Evolutionary conservation across 2,797 vertebrate species (phyloP).

Genomic region (Xenentodon cancila): DNA sequence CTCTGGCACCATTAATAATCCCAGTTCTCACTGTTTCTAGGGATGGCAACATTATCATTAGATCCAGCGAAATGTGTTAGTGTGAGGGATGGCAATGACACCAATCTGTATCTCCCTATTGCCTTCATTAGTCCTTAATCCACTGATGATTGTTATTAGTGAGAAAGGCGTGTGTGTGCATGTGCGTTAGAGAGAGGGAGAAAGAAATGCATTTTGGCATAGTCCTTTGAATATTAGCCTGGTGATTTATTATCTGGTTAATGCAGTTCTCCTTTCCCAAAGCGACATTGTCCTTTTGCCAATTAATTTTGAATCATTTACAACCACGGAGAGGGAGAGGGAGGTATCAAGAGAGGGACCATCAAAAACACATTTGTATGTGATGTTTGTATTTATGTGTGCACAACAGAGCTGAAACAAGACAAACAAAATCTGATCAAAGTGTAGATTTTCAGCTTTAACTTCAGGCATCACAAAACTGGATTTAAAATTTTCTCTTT

Average conservation of each 20-base stretch:
- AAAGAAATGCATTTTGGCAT: constrained; percentile 58
- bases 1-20: constrained; percentile 38
- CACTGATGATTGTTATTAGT: constrained; percentile 73
- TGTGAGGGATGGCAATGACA: constrained; percentile 53
- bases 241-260: constrained; percentile 75
- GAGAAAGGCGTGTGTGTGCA: constrained; percentile 23
- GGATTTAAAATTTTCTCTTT: too few species aligned
- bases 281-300: constrained; percentile 73
- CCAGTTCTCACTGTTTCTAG: constrained; percentile 40
- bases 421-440: too few species aligned
- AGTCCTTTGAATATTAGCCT: constrained; percentile 61
- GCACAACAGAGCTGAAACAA: too few species aligned
- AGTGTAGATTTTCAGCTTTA: too few species aligned
- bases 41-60: constrained; percentile 67
- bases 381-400: constrained; percentile 4
- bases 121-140: constrained; percentile 76
- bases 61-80: constrained; percentile 61
- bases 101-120: constrained; percentile 52
- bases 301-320: constrained; percentile 75
- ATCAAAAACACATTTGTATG: constrained; percentile 31
- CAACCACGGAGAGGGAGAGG: constrained; percentile 28
- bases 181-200: background rate
- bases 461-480: too few species aligned
- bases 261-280: constrained; percentile 67
- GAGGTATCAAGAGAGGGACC: constrained; percentile 12